Evolutionary conservation across 2,113 vertebrate species (phyloP).

Genomic region (Brachionichthys hirsutus): DNA sequence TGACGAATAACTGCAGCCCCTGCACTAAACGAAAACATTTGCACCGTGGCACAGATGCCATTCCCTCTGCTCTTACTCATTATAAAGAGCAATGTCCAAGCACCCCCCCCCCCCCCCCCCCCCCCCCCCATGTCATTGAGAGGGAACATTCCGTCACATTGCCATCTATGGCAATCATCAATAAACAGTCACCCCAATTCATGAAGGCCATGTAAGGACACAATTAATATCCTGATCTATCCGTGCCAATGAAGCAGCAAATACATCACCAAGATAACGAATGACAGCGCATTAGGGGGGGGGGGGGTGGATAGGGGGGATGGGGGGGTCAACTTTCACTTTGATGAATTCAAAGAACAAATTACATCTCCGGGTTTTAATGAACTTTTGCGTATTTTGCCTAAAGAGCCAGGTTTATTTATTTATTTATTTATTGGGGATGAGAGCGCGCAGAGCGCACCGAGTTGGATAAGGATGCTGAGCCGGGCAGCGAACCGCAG

Average conservation of each 20-base stretch:
- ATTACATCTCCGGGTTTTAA: not conserved
- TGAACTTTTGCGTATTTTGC: conserved; percentile 6
- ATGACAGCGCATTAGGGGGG: not conserved
- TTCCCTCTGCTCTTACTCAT: conserved; percentile 62
- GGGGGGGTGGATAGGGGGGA: too few species aligned
- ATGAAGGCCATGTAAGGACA: conserved; percentile 65
- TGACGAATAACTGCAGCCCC: conserved; percentile 50
- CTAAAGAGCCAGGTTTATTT: too few species aligned
- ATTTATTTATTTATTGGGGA: not conserved
- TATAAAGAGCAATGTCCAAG: conserved; percentile 62
- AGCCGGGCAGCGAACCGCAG: not conserved
- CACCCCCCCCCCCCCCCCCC: too few species aligned
- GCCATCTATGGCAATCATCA: conserved; percentile 64
- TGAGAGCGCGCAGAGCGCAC: conserved; percentile 19
- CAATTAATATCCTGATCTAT: conserved; percentile 37
- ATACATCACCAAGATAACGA: conserved; percentile 6
- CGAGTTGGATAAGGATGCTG: conserved; percentile 64
- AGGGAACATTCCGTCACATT: conserved; percentile 65
- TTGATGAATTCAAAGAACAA: not conserved
- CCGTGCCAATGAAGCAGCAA: conserved; percentile 11
- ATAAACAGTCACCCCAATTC: conserved; percentile 57
- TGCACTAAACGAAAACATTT: conserved; percentile 63
- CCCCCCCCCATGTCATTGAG: conserved; percentile 54
- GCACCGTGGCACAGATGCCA: conserved; percentile 64
- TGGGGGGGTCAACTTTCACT: conserved; percentile 1